Evolutionary conservation across 1,140 invertebrate genomes (phyloP).

Genomic region (Eupeodes corollae): DNA sequence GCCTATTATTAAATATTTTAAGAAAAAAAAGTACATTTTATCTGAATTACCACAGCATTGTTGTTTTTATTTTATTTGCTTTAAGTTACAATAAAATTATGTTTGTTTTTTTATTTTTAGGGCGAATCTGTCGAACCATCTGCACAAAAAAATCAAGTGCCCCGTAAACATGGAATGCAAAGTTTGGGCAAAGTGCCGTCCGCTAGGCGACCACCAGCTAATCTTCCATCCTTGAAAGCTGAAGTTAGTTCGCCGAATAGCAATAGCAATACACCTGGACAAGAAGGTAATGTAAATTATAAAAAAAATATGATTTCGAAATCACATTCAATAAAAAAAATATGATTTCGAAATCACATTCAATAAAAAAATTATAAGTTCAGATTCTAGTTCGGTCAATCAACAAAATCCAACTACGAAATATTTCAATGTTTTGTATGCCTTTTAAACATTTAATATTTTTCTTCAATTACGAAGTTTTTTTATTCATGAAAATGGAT

Average conservation of each 20-base stretch:
- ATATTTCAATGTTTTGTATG: too few relatives aligned
- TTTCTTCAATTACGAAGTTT: too few relatives aligned
- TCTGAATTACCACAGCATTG: neutral
- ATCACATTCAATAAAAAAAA: neutral
- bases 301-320: neutral
- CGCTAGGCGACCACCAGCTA: conserved; percentile 87
- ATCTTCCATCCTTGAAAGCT: conserved; percentile 94
- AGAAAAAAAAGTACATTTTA: neutral
- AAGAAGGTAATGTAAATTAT: conserved; percentile 21
- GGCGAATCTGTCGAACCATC: conserved; percentile 79
- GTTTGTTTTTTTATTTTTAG: conserved; percentile 37
- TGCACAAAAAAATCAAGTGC: conserved; percentile 75
- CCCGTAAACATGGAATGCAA: conserved; percentile 96
- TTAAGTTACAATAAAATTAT: neutral
- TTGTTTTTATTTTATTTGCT: neutral
- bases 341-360: neutral
- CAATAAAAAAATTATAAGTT: neutral
- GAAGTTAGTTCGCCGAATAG: conserved; percentile 47
- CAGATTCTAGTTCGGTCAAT: neutral
- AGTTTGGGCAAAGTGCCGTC: conserved; percentile 94
- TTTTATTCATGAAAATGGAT: too few relatives aligned
- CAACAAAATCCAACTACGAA: too few relatives aligned
- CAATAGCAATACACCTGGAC: conserved; percentile 33
- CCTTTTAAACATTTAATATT: too few relatives aligned
- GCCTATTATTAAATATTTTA: too few relatives aligned